These are phyloP conservation scores for Chelon auratus DNA, from an alignment of 2,797 vertebrate genomes.

Conservation along the genomic window DNA sequence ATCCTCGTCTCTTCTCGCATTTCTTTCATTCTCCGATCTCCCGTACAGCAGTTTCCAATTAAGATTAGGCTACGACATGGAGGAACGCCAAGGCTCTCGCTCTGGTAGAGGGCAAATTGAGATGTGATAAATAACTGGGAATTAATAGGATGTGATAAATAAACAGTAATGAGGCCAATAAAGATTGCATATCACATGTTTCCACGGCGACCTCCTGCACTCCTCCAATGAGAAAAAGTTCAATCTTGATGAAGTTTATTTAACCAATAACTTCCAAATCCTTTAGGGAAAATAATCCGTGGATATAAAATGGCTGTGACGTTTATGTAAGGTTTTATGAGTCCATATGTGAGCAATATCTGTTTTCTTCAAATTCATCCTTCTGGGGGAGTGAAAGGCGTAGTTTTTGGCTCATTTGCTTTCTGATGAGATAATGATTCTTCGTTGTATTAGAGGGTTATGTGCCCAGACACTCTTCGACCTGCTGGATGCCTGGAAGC, in stretches of 20 bases:
- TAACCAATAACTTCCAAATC: slow-evolving; percentile 23
- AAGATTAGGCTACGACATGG: slow-evolving; percentile 61
- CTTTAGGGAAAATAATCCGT: slow-evolving; percentile 4
- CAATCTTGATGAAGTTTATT: slow-evolving; percentile 41
- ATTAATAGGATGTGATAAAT: slow-evolving; percentile 69
- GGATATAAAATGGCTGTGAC: slow-evolving; percentile 26
- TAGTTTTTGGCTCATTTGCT: slow-evolving; percentile 3
- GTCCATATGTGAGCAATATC: not conserved
- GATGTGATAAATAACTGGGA: slow-evolving; percentile 60
- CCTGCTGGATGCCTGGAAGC: not conserved
- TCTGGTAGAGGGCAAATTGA: slow-evolving; percentile 20
- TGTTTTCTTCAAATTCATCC: not conserved
- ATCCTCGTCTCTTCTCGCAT: not conserved
- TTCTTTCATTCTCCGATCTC: slow-evolving; percentile 26
- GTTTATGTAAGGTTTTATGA: slow-evolving; percentile 24
- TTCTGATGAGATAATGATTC: not conserved
- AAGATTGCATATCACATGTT: slow-evolving; percentile 49
- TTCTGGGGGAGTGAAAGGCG: not conserved
- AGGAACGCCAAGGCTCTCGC: slow-evolving; percentile 48
- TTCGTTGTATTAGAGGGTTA: not conserved
- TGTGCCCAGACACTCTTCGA: not conserved
- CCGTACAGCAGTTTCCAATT: slow-evolving; percentile 72
- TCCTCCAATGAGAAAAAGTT: slow-evolving; percentile 28
- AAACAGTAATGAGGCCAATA: slow-evolving; percentile 60
- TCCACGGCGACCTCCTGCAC: slow-evolving; percentile 30